Evolutionary conservation across 2,888 invertebrate species (phyloP).

Genomic region (Prenolepis imparis): DNA sequence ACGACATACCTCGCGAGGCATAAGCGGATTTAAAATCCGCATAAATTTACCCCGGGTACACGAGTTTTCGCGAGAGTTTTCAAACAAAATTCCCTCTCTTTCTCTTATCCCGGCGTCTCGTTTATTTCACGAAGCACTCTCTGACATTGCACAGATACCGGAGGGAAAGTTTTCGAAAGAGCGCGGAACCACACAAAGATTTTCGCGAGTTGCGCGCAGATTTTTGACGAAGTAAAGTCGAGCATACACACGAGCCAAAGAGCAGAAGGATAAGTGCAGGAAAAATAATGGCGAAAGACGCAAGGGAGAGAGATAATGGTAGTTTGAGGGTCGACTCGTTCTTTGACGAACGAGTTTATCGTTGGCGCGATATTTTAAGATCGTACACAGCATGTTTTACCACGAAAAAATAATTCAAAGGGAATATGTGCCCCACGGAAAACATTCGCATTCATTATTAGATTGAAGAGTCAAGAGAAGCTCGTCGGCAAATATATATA

Average conservation of each 20-base stretch:
- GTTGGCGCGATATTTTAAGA: slow-evolving; percentile 41
- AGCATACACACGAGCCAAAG: slow-evolving; percentile 3
- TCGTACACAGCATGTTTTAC: slow-evolving; percentile 18
- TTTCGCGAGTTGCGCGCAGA: slow-evolving; percentile 32
- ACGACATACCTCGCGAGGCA: slow-evolving; percentile 46
- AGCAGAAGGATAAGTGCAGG: not conserved
- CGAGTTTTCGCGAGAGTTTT: slow-evolving; percentile 41
- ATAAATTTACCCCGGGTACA: slow-evolving; percentile 46
- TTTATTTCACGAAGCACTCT: slow-evolving; percentile 43
- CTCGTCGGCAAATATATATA: not conserved
- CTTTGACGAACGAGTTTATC: slow-evolving; percentile 45
- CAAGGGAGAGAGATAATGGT: slow-evolving; percentile 19
- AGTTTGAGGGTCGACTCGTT: slow-evolving; percentile 29
- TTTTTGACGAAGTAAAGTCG: slow-evolving; percentile 40
- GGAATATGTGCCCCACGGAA: not conserved
- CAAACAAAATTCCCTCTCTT: slow-evolving; percentile 31
- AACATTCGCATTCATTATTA: not conserved
- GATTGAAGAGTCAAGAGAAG: not conserved
- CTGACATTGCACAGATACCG: slow-evolving; percentile 20
- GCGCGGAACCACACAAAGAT: slow-evolving; percentile 28
- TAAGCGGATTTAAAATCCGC: slow-evolving; percentile 57
- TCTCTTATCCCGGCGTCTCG: not conserved
- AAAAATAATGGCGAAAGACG: slow-evolving; percentile 24
- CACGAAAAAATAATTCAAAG: slow-evolving; percentile 51
- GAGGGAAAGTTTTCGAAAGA: slow-evolving; percentile 27